phyloP scores from a whole-genome alignment of 2,797 vertebrate species.

The Ispidina picta region DNA sequence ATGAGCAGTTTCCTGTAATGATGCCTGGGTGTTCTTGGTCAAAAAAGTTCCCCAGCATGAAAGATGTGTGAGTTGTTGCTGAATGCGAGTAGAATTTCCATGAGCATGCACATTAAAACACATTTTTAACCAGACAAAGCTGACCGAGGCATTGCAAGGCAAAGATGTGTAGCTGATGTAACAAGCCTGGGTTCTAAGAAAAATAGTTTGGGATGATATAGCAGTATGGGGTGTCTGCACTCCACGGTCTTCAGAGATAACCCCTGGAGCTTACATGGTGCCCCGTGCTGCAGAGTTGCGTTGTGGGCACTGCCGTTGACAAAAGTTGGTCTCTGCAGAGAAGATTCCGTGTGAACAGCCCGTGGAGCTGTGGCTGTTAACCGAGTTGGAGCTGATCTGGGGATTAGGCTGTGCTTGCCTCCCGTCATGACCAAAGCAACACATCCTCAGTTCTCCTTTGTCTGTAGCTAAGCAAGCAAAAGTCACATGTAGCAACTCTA shows the following conservation, averaged over 20 bases:
- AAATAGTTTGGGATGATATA: neutral
- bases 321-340: neutral
- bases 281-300: rapidly evolving
- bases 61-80: neutral
- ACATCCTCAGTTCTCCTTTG: neutral
- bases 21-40: neutral
- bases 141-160: neutral
- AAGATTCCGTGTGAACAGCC: neutral
- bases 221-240: neutral
- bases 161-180: neutral
- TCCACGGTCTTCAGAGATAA: neutral
- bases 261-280: neutral
- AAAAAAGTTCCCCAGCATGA: neutral
- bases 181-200: neutral
- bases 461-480: conserved; percentile 18
- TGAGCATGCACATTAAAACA: too few relatives aligned
- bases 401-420: conserved; percentile 19
- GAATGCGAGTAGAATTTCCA: too few relatives aligned
- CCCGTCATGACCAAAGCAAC: conserved; percentile 21
- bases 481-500: neutral
- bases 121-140: neutral
- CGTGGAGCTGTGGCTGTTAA: neutral
- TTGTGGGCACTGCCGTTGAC: neutral
- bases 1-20: neutral
- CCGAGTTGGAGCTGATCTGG: neutral